phyloP scores from a whole-genome alignment of 2,113 vertebrate species.

The Struthio camelus region DNA sequence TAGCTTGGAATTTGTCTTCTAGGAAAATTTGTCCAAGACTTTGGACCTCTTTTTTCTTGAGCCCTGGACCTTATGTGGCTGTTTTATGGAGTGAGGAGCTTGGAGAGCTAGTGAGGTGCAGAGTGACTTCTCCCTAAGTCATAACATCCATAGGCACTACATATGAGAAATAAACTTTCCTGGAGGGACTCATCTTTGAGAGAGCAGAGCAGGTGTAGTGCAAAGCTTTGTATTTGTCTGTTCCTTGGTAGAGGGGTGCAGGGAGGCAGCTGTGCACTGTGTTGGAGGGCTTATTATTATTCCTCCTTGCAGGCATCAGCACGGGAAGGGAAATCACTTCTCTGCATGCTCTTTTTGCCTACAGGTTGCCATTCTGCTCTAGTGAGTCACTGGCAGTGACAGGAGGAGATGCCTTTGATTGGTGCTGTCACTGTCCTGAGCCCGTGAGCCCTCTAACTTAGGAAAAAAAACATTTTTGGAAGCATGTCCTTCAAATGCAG shows the following conservation, averaged over 20 bases:
- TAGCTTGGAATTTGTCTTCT: background rate
- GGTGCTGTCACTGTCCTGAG: background rate
- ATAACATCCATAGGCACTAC: background rate
- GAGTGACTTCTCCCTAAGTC: background rate
- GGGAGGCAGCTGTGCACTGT: slow-evolving; percentile 26
- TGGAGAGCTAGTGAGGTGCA: background rate
- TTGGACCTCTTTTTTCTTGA: background rate
- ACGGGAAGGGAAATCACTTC: slow-evolving; percentile 23
- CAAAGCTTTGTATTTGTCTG: background rate
- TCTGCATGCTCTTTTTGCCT: slow-evolving; percentile 41
- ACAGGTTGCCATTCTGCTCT: slow-evolving; percentile 17
- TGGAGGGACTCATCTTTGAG: background rate
- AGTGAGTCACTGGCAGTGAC: slow-evolving; percentile 42
- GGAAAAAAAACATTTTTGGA: slow-evolving; percentile 3
- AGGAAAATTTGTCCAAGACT: background rate
- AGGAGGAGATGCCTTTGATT: slow-evolving; percentile 31
- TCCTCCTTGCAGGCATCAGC: slow-evolving; percentile 37
- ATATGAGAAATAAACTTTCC: background rate
- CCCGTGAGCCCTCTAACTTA: background rate
- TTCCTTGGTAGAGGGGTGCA: background rate
- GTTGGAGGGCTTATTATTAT: slow-evolving; percentile 34
- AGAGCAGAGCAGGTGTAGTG: background rate
- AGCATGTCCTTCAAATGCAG: background rate
- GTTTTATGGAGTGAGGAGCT: background rate
- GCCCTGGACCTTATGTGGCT: background rate